Evolutionary conservation across 2,113 vertebrate genomes (phyloP).

Genomic region (Nicator chloris): DNA sequence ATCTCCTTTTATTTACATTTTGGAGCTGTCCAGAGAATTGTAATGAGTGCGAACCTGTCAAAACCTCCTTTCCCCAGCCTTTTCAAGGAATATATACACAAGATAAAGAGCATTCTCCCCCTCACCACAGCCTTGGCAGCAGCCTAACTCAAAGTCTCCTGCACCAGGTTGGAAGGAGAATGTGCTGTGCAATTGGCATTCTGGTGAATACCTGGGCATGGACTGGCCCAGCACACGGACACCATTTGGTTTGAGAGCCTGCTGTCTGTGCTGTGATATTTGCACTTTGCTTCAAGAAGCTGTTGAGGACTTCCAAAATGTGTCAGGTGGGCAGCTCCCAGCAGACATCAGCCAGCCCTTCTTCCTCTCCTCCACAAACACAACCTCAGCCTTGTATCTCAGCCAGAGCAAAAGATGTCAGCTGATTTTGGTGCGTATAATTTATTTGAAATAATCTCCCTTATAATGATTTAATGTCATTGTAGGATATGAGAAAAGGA

Average conservation of each 20-base stretch:
- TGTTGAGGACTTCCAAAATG: neutral
- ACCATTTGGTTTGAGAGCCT: neutral
- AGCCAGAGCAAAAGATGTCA: too few relatives aligned
- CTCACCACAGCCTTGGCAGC: neutral
- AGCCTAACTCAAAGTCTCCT: neutral
- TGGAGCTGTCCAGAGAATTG: neutral
- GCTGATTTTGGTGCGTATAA: neutral
- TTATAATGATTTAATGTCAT: neutral
- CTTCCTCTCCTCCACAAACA: neutral
- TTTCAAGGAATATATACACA: neutral
- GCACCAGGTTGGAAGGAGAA: rapidly evolving
- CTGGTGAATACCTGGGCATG: neutral
- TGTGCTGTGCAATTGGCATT: neutral
- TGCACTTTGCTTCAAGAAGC: neutral
- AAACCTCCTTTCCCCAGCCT: neutral
- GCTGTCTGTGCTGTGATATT: neutral
- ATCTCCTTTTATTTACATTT: neutral
- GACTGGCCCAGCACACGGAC: rapidly evolving
- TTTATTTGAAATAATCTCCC: neutral
- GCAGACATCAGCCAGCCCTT: neutral
- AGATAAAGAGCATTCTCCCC: neutral
- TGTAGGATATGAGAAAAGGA: too few relatives aligned
- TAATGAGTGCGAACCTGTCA: neutral
- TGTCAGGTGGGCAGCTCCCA: neutral
- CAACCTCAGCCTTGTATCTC: too few relatives aligned